phyloP scores from a whole-genome alignment of 2,888 invertebrate genomes.

The Furcula furcula region DNA sequence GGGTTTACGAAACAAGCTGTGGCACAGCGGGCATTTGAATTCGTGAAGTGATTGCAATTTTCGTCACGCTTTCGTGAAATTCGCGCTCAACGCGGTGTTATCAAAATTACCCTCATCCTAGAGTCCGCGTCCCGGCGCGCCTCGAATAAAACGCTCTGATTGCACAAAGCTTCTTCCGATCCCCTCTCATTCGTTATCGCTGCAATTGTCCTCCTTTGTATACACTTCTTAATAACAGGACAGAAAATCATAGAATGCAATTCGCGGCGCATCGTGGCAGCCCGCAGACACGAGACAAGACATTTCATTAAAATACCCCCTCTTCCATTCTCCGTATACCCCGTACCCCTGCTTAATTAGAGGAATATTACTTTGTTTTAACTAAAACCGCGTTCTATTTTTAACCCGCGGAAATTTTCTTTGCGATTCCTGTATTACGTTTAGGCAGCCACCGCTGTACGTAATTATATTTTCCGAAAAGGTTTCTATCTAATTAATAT shows the following conservation, averaged over 20 bases:
- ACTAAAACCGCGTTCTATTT: slow-evolving; percentile 25
- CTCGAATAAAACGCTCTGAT: slow-evolving; percentile 70
- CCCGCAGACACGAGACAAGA: slow-evolving; percentile 1
- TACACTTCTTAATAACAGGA: slow-evolving; percentile 59
- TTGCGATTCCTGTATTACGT: slow-evolving; percentile 30
- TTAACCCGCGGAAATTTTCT: slow-evolving; percentile 27
- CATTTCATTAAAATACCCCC: slow-evolving; percentile 13
- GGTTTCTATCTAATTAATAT: slow-evolving; percentile 46
- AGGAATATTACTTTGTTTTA: slow-evolving; percentile 22
- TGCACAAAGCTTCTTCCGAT: slow-evolving; percentile 71
- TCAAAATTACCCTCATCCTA: slow-evolving; percentile 50
- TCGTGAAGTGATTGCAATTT: slow-evolving; percentile 33
- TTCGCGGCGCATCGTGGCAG: slow-evolving; percentile 33
- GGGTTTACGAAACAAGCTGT: too few relatives aligned
- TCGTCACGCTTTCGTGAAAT: slow-evolving; percentile 44
- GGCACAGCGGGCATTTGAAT: too few relatives aligned
- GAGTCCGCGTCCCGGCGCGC: slow-evolving; percentile 42
- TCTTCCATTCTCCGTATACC: background rate
- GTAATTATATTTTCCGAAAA: slow-evolving; percentile 42
- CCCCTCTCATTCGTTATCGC: slow-evolving; percentile 72
- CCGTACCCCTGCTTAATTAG: slow-evolving; percentile 18
- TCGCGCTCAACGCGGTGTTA: slow-evolving; percentile 38
- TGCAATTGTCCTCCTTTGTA: slow-evolving; percentile 62
- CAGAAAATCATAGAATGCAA: slow-evolving; percentile 47
- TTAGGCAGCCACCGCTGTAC: slow-evolving; percentile 29